Percentiles rank a stretch among this genome's conserved stretches.
phyloP scores from a whole-genome alignment of 2,888 invertebrate genomes.

The Trichogramma evanescens region DNA sequence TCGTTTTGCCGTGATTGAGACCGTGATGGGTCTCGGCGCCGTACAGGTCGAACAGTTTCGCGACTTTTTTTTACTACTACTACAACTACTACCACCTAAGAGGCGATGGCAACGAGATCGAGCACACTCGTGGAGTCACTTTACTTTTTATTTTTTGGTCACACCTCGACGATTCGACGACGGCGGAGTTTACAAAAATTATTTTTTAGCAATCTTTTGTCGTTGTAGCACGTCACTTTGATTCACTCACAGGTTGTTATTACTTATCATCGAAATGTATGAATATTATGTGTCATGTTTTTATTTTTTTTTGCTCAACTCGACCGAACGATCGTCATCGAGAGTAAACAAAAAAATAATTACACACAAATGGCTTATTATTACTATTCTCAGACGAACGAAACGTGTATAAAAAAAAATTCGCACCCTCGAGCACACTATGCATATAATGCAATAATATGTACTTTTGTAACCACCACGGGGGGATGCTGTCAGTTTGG shows the following conservation, averaged over 20 bases:
- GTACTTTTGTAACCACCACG: neutral
- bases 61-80: neutral
- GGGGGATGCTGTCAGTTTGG: no score
- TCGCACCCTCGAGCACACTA: neutral
- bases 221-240: no score
- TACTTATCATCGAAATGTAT: no score
- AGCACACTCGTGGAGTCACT: no score
- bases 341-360: neutral
- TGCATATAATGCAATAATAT: neutral
- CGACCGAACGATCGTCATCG: neutral
- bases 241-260: no score
- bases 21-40: conserved; percentile 30
- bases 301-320: neutral
- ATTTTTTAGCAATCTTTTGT: no score
- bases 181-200: no score
- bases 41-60: neutral
- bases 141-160: no score
- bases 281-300: neutral
- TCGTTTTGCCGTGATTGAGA: conserved; percentile 54
- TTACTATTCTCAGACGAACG: neutral
- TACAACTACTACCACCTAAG: no score
- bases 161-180: no score
- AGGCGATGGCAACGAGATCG: no score
- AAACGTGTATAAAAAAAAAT: neutral
- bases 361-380: neutral